Percentiles rank a stretch among this genome's conserved stretches.
phyloP scores from a whole-genome alignment of 1,140 invertebrate genomes.

The Whitmania pigra region DNA sequence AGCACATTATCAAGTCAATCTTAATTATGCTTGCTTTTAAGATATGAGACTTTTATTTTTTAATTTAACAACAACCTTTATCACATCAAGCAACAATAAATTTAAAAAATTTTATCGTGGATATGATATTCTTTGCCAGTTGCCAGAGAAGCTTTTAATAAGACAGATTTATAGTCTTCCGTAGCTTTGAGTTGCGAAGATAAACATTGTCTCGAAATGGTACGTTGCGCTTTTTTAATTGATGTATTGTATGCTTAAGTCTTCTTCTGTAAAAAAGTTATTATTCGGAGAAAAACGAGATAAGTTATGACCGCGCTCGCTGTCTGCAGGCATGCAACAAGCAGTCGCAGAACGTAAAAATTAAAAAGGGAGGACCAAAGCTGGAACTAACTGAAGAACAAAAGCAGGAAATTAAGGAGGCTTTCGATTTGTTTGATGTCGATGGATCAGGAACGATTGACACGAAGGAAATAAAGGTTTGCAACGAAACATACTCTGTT shows the following conservation, averaged over 20 bases:
- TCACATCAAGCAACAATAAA: too few species aligned
- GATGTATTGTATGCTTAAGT: neutral
- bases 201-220: constrained; percentile 9
- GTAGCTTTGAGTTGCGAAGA: constrained; percentile 11
- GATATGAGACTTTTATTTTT: too few species aligned
- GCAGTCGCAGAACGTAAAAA: constrained; percentile 32
- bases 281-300: neutral
- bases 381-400: constrained; percentile 76
- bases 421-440: constrained; percentile 86
- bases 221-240: neutral
- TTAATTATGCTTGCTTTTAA: too few species aligned
- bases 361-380: constrained; percentile 41
- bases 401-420: constrained; percentile 81
- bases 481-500: neutral
- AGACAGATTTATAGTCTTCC: constrained; percentile 7
- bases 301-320: neutral
- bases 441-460: constrained; percentile 73
- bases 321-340: constrained; percentile 30
- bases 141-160: too few species aligned
- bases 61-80: too few species aligned
- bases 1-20: too few species aligned
- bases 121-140: too few species aligned
- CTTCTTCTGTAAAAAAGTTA: neutral
- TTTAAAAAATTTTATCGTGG: too few species aligned
- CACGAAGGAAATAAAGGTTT: constrained; percentile 78